Evolutionary conservation across 2,113 vertebrate genomes (phyloP).

Genomic region (Egretta garzetta): DNA sequence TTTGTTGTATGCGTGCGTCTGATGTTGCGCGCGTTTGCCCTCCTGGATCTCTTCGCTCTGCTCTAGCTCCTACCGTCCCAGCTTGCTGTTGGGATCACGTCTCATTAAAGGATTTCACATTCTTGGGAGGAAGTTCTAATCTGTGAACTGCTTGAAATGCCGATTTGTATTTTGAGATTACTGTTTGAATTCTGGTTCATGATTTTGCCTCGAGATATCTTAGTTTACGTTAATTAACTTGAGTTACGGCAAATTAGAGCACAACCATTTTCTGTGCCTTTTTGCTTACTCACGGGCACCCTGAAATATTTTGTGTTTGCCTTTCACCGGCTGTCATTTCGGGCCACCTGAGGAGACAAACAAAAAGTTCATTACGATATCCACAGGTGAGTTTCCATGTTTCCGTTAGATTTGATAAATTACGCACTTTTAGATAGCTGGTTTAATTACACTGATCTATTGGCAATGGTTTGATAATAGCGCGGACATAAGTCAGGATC

Average conservation of each 20-base stretch:
- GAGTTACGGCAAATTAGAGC: conserved; percentile 34
- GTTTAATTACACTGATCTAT: conserved; percentile 70
- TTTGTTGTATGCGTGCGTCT: not conserved
- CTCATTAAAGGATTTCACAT: conserved; percentile 50
- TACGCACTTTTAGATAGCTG: conserved; percentile 37
- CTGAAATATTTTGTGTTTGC: not conserved
- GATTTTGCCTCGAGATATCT: conserved; percentile 58
- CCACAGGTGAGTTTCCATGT: conserved; percentile 6
- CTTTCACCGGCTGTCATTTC: not conserved
- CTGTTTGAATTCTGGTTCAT: conserved; percentile 32
- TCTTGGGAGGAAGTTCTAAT: conserved; percentile 52
- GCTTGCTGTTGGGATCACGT: not conserved
- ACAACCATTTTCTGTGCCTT: conserved; percentile 35
- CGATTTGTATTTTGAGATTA: conserved; percentile 53
- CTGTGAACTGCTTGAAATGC: conserved; percentile 53
- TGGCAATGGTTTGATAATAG: conserved; percentile 55
- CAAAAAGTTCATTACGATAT: not conserved
- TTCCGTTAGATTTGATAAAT: conserved; percentile 43
- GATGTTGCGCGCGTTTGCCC: not conserved
- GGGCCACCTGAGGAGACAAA: not conserved
- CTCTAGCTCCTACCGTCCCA: not conserved
- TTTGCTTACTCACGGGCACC: not conserved
- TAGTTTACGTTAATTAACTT: conserved; percentile 56
- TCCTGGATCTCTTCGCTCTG: not conserved
- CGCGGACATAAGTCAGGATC: conserved; percentile 35